Conservation (phyloP, 2,113 vertebrate species). For the Clarias batrachus region DNA sequence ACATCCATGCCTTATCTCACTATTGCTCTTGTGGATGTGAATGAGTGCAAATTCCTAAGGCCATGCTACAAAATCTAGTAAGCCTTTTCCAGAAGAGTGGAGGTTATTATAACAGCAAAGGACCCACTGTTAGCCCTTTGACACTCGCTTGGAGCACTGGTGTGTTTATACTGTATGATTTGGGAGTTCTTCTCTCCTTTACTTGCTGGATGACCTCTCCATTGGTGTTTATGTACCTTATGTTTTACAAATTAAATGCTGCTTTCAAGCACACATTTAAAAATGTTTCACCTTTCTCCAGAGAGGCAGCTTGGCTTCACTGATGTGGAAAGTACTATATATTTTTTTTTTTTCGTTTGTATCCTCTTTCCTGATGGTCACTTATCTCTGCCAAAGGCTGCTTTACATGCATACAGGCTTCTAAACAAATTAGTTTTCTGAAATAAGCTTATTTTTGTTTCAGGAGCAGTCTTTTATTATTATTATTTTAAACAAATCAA, state of each 20-base stretch:
- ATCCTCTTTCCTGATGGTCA: background rate
- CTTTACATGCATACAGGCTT: constrained; percentile 9
- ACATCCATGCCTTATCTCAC: background rate
- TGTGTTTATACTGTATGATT: background rate
- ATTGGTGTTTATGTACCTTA: background rate
- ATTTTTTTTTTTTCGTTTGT: background rate
- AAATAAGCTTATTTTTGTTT: constrained; percentile 7
- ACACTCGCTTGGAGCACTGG: background rate
- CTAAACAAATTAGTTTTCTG: background rate
- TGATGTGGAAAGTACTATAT: background rate
- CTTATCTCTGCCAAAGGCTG: background rate
- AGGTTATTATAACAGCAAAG: background rate
- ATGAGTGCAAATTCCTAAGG: background rate
- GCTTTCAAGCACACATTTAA: background rate
- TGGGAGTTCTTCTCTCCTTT: background rate
- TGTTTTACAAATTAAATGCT: background rate
- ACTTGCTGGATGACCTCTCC: background rate
- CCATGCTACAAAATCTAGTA: background rate
- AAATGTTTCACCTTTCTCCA: background rate
- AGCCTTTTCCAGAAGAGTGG: background rate
- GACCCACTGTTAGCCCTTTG: background rate
- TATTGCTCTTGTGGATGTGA: background rate
- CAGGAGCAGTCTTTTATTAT: background rate
- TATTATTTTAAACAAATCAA: background rate
- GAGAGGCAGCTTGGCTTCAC: background rate